A percentile compares a stretch with the other conserved stretches of the same genome.
phyloP scores from a whole-genome alignment of 2,113 vertebrate genomes.

The Psilopsiagon aurifrons region DNA sequence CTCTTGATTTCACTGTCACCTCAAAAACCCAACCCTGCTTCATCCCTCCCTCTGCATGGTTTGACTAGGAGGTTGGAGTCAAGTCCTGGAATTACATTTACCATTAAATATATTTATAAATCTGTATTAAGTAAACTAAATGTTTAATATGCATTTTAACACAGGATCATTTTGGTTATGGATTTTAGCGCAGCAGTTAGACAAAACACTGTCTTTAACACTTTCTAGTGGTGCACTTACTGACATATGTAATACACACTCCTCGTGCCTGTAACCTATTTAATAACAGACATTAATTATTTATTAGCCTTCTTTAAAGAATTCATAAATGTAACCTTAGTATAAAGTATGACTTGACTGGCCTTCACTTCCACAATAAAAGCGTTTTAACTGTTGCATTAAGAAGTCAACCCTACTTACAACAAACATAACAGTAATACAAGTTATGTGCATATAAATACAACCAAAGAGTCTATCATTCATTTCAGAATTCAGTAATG shows the following conservation, averaged over 20 bases:
- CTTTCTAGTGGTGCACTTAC: not conserved
- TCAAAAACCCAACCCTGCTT: not conserved
- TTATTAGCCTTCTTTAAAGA: constrained; percentile 49
- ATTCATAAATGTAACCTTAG: constrained; percentile 45
- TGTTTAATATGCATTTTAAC: constrained; percentile 21
- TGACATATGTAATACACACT: not conserved
- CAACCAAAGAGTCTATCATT: not conserved
- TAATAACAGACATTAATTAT: constrained; percentile 54
- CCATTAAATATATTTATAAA: constrained; percentile 5
- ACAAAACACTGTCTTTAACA: constrained; percentile 38
- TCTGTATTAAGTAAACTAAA: not conserved
- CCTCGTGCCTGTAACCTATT: constrained; percentile 28
- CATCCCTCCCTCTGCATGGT: not conserved
- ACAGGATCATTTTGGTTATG: not conserved
- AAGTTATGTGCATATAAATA: not conserved
- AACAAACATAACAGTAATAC: not conserved
- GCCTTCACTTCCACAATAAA: not conserved
- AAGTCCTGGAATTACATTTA: not conserved
- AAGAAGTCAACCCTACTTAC: not conserved
- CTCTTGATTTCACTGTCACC: not conserved
- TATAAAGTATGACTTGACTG: not conserved
- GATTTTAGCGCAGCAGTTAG: not conserved
- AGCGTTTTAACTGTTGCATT: constrained; percentile 13
- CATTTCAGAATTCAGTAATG: not conserved
- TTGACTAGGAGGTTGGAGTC: not conserved